phyloP scores from a whole-genome alignment of 2,797 vertebrate species.

The Spinus pinus region DNA sequence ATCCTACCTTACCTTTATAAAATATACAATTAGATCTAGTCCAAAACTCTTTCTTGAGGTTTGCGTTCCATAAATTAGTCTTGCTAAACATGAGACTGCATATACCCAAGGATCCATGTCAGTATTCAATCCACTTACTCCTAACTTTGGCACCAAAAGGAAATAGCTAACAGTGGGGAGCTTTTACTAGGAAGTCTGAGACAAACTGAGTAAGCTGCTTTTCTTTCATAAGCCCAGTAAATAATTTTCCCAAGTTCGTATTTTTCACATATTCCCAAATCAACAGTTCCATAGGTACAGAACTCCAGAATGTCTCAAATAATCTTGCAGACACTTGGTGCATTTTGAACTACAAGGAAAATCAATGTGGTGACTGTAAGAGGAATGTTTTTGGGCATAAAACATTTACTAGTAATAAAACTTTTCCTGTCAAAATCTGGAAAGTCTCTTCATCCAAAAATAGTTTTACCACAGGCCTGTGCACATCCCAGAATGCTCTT shows the following conservation, averaged over 20 bases:
- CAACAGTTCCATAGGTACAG: not conserved
- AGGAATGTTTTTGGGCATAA: not conserved
- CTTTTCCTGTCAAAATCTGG: not conserved
- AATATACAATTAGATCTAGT: not conserved
- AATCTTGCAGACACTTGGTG: not conserved
- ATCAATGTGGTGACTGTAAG: not conserved
- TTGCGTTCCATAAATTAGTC: not conserved
- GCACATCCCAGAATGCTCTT: slow-evolving; percentile 97
- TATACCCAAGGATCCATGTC: not conserved
- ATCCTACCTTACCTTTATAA: not conserved
- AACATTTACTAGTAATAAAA: not conserved
- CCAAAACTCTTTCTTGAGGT: not conserved
- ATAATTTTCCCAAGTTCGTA: not conserved
- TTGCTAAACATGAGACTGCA: not conserved
- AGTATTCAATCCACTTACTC: not conserved
- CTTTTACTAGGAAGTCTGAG: not conserved
- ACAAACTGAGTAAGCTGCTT: not conserved
- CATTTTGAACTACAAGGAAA: not conserved
- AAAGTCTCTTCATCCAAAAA: not conserved
- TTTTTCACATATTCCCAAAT: not conserved
- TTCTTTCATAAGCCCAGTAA: not conserved
- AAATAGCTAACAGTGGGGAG: not conserved
- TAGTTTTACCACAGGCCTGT: slow-evolving; percentile 91
- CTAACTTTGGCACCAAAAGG: not conserved
- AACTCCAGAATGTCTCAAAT: not conserved